These are phyloP conservation scores for Barypeithes pellucidus DNA, from an alignment of 2,888 invertebrate species.

Conservation along the genomic window DNA sequence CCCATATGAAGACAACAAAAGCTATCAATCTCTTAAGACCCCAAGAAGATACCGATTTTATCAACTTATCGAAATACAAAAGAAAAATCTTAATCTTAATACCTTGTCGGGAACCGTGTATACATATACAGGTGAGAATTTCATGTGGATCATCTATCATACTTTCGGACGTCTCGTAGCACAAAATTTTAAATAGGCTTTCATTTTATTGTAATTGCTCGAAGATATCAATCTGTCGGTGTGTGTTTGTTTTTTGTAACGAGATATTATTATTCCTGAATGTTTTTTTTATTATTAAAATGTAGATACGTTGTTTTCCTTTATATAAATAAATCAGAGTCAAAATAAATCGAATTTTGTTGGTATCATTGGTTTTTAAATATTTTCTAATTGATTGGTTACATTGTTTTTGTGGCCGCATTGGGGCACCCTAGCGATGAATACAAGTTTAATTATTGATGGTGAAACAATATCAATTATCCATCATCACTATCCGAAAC, in stretches of 20 bases:
- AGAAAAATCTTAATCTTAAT: slow-evolving; percentile 55
- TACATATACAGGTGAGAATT: slow-evolving; percentile 52
- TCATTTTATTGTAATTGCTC: slow-evolving; percentile 33
- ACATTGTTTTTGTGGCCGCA: too few species aligned
- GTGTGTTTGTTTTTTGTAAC: slow-evolving; percentile 19
- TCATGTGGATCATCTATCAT: slow-evolving; percentile 50
- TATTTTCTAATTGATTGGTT: too few species aligned
- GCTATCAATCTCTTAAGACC: slow-evolving; percentile 47
- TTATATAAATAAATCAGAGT: too few species aligned
- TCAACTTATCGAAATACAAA: slow-evolving; percentile 55
- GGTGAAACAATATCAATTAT: too few species aligned
- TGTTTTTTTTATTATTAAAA: too few species aligned
- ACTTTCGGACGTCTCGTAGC: slow-evolving; percentile 28
- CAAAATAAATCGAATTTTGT: too few species aligned
- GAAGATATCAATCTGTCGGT: slow-evolving; percentile 27
- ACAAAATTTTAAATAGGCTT: slow-evolving; percentile 33
- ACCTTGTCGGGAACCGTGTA: slow-evolving; percentile 48
- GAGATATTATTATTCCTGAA: too few species aligned
- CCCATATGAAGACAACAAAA: slow-evolving; percentile 35
- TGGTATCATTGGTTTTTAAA: too few species aligned
- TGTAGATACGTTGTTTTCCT: too few species aligned
- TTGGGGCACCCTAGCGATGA: too few species aligned
- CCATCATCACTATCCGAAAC: too few species aligned
- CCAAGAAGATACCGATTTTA: slow-evolving; percentile 53
- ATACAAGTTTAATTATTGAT: too few species aligned